phyloP scores from a whole-genome alignment of 2,888 invertebrate genomes.

The Dynastes grantii region DNA sequence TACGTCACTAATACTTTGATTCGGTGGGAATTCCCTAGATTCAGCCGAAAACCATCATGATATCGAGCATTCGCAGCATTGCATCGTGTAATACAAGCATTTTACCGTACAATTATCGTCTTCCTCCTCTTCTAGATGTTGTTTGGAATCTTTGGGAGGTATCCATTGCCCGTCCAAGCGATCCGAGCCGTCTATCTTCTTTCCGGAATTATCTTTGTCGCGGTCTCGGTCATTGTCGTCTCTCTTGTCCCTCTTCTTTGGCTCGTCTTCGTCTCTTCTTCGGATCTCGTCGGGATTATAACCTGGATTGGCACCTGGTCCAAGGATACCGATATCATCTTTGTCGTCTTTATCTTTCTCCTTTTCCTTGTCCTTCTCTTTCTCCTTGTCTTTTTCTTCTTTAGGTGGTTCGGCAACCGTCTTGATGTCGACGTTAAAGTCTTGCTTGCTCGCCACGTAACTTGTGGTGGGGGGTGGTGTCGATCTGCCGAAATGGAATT shows the following conservation, averaged over 20 bases:
- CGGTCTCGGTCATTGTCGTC: constrained; percentile 49
- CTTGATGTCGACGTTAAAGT: constrained; percentile 42
- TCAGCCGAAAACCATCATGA: constrained; percentile 54
- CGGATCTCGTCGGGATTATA: constrained; percentile 52
- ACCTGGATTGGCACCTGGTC: constrained; percentile 53
- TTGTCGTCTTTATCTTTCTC: constrained; percentile 47
- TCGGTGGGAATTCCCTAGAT: not conserved
- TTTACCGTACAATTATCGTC: constrained; percentile 76
- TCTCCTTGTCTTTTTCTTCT: constrained; percentile 49
- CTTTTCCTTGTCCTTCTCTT: constrained; percentile 51
- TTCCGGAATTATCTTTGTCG: constrained; percentile 44
- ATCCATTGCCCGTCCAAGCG: constrained; percentile 53
- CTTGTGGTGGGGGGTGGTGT: constrained; percentile 61
- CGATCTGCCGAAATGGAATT: constrained; percentile 57
- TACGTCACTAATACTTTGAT: constrained; percentile 26
- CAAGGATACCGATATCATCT: constrained; percentile 53
- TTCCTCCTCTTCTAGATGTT: constrained; percentile 63
- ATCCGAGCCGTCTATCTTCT: constrained; percentile 51
- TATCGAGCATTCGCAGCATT: constrained; percentile 78
- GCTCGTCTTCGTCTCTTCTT: constrained; percentile 49
- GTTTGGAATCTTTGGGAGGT: constrained; percentile 49
- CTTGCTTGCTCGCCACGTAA: constrained; percentile 48
- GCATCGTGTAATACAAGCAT: constrained; percentile 77
- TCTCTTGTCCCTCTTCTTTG: constrained; percentile 32
- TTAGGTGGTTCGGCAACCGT: constrained; percentile 51